Percentiles rank a stretch among this genome's conserved stretches.
phyloP scores from a whole-genome alignment of 2,888 invertebrate species.

The Eremobia ochroleuca region DNA sequence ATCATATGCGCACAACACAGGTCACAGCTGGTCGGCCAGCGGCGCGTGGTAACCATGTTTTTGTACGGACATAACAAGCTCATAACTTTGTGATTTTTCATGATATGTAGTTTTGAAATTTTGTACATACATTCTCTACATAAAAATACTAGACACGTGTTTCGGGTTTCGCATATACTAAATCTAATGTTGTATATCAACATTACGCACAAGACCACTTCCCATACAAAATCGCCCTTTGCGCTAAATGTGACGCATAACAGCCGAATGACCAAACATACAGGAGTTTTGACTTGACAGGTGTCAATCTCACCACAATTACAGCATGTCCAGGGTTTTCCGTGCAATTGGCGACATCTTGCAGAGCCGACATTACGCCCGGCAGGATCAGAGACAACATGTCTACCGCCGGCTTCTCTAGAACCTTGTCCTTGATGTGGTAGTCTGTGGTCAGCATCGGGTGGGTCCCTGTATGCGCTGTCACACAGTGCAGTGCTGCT shows the following conservation, averaged over 20 bases:
- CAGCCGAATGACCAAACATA: neutral
- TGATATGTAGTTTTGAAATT: too few relatives aligned
- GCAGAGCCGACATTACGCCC: slow-evolving; percentile 91
- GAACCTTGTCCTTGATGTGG: slow-evolving; percentile 85
- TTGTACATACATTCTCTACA: too few relatives aligned
- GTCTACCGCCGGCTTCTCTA: slow-evolving; percentile 88
- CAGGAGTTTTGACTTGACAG: neutral
- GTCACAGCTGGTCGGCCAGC: too few relatives aligned
- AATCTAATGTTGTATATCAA: too few relatives aligned
- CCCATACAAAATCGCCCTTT: neutral
- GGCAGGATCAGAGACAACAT: slow-evolving; percentile 92
- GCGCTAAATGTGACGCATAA: neutral
- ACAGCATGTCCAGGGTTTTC: slow-evolving; percentile 92
- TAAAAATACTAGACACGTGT: too few relatives aligned
- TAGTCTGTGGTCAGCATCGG: slow-evolving; percentile 80
- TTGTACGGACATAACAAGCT: too few relatives aligned
- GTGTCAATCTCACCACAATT: slow-evolving; percentile 85
- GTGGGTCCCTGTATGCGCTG: slow-evolving; percentile 92
- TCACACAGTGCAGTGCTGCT: slow-evolving; percentile 90
- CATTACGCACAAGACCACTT: too few relatives aligned
- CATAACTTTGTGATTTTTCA: too few relatives aligned
- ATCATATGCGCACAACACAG: too few relatives aligned
- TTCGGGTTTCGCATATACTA: too few relatives aligned
- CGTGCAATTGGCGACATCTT: slow-evolving; percentile 90
- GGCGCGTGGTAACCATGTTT: too few relatives aligned